These are phyloP conservation scores for Octopus bimaculoides DNA, from an alignment of 1,140 invertebrate species.

Conservation along the genomic window DNA sequence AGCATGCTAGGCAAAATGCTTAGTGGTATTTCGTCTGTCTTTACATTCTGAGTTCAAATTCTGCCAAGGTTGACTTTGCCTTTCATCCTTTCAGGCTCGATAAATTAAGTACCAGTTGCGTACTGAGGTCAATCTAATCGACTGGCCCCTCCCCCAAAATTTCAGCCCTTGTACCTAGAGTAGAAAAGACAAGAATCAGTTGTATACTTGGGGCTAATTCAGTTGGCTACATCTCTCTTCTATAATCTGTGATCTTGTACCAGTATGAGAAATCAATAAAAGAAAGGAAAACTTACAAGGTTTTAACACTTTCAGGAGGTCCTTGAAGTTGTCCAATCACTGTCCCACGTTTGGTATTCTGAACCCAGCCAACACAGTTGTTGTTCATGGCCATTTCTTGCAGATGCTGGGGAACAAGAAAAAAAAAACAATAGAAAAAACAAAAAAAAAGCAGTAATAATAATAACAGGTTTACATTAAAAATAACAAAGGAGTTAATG, in stretches of 20 bases:
- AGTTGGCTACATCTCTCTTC: background rate
- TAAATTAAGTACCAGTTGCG: too few species aligned
- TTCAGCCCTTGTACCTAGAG: too few species aligned
- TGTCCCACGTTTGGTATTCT: constrained; percentile 71
- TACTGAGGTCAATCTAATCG: too few species aligned
- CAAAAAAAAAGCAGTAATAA: background rate
- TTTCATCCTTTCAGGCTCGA: too few species aligned
- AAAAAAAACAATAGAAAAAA: constrained; percentile 15
- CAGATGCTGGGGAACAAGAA: constrained; percentile 62
- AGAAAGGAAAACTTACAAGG: constrained; percentile 64
- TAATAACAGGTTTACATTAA: background rate
- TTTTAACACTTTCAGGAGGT: constrained; percentile 62
- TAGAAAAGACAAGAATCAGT: too few species aligned
- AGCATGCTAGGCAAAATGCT: too few species aligned
- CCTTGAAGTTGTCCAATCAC: constrained; percentile 73
- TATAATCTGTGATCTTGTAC: background rate
- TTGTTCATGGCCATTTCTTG: constrained; percentile 67
- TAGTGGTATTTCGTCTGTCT: too few species aligned
- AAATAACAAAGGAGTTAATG: too few species aligned
- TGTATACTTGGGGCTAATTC: too few species aligned
- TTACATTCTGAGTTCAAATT: too few species aligned
- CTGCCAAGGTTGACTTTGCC: too few species aligned
- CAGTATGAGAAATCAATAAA: constrained; percentile 1
- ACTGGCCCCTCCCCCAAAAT: too few species aligned
- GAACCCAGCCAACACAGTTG: constrained; percentile 72